Conservation (phyloP, 2,113 vertebrate genomes). For the Hemicordylus capensis region DNA sequence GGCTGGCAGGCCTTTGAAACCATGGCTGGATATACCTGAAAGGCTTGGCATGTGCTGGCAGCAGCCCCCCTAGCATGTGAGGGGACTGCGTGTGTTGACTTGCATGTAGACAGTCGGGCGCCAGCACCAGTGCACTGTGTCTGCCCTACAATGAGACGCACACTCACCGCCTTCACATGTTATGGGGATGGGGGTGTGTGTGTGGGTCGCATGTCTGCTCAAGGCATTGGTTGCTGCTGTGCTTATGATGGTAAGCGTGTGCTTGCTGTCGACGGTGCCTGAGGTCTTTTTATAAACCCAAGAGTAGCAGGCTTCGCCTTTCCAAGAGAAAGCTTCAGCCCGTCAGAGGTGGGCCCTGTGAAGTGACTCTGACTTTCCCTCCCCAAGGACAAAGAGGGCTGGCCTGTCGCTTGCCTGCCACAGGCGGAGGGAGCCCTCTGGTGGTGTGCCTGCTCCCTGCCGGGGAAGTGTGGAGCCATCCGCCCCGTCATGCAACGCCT, state of each 20-base stretch:
- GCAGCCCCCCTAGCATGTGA: not conserved
- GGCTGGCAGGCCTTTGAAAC: not conserved
- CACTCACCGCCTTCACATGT: not conserved
- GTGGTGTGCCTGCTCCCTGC: constrained; percentile 6
- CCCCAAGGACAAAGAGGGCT: not conserved
- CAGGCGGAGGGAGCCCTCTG: constrained; percentile 65
- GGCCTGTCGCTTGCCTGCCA: not conserved
- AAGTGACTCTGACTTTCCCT: not conserved
- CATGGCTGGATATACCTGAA: not conserved
- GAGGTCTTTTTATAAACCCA: no score
- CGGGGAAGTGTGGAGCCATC: rapidly evolving
- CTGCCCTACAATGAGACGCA: not conserved
- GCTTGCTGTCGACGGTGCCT: no score
- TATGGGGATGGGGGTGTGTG: not conserved
- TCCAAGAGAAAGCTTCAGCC: not conserved
- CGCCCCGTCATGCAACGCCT: no score
- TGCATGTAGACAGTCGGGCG: not conserved
- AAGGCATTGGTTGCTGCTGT: no score
- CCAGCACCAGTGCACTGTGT: not conserved
- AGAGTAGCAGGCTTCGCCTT: no score
- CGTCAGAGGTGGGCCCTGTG: not conserved
- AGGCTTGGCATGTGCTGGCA: not conserved
- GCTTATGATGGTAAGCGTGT: no score
- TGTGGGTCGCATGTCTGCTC: no score
- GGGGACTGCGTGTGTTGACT: not conserved